These are phyloP conservation scores for Neoarius graeffei DNA, from an alignment of 2,113 vertebrate genomes.

Conservation along the genomic window DNA sequence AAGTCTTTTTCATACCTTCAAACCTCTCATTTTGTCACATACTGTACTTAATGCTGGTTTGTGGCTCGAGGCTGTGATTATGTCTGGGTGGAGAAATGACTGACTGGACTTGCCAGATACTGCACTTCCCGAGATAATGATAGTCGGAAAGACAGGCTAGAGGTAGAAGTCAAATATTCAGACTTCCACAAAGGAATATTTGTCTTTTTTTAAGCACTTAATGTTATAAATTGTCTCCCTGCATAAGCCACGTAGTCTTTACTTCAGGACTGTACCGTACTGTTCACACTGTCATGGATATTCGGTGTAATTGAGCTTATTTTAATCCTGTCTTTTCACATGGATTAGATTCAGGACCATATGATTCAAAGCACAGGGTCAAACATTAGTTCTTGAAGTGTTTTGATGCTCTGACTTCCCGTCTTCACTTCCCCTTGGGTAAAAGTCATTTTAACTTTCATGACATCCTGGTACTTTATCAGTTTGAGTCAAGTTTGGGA, in stretches of 20 bases:
- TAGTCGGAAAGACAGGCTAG: slow-evolving; percentile 10
- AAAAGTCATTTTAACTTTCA: background rate
- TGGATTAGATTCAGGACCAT: background rate
- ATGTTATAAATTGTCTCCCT: background rate
- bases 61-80: slow-evolving; percentile 22
- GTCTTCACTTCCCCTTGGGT: slow-evolving; percentile 2
- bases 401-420: background rate
- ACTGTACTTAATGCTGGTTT: slow-evolving; percentile 2
- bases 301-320: no score
- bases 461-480: background rate
- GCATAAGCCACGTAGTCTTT: background rate
- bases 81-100: slow-evolving; percentile 50
- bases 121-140: slow-evolving; percentile 25
- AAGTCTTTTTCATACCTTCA: slow-evolving; percentile 8
- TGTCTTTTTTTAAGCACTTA: background rate
- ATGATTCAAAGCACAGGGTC: background rate
- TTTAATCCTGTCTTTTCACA: background rate
- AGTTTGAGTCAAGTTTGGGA: background rate
- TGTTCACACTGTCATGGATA: background rate
- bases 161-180: slow-evolving; percentile 7
- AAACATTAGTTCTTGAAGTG: background rate
- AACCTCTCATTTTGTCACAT: slow-evolving; percentile 7
- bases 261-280: background rate
- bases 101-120: slow-evolving; percentile 19
- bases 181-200: background rate